phyloP scores from a whole-genome alignment of 2,113 vertebrate genomes.

The Athene cunicularia region DNA sequence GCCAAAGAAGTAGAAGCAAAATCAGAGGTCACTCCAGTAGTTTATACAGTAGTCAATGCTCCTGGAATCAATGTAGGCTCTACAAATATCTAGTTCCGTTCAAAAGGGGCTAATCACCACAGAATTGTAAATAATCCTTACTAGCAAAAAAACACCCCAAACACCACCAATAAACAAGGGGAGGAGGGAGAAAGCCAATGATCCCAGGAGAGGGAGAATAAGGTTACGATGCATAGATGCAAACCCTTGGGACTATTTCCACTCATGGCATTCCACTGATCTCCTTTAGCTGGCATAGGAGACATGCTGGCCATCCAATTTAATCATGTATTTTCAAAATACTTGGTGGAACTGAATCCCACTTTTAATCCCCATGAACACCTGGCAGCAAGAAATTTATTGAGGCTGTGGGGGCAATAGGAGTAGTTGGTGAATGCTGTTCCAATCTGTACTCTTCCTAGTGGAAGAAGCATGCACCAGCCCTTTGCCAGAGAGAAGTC shows the following conservation, averaged over 20 bases:
- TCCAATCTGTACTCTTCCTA: neutral
- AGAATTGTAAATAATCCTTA: neutral
- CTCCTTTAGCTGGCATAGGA: neutral
- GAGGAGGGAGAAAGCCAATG: neutral
- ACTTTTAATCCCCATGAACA: neutral
- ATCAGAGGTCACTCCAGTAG: neutral
- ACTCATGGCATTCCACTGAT: neutral
- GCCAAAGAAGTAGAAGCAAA: neutral
- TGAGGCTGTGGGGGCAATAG: neutral
- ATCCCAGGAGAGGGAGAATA: neutral
- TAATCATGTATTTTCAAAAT: neutral
- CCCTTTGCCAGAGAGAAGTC: neutral
- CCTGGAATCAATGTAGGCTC: neutral
- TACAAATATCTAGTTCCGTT: neutral
- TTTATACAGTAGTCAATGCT: neutral
- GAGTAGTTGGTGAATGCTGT: neutral
- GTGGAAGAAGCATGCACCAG: neutral
- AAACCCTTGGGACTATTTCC: neutral
- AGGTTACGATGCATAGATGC: neutral
- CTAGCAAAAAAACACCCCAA: fast-evolving
- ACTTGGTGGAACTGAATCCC: neutral
- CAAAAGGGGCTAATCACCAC: neutral
- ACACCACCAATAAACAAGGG: neutral
- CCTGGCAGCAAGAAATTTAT: neutral
- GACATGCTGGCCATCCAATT: neutral